Evolutionary conservation across 2,797 vertebrate species (phyloP).

Genomic region (Pyrocephalus nanus): DNA sequence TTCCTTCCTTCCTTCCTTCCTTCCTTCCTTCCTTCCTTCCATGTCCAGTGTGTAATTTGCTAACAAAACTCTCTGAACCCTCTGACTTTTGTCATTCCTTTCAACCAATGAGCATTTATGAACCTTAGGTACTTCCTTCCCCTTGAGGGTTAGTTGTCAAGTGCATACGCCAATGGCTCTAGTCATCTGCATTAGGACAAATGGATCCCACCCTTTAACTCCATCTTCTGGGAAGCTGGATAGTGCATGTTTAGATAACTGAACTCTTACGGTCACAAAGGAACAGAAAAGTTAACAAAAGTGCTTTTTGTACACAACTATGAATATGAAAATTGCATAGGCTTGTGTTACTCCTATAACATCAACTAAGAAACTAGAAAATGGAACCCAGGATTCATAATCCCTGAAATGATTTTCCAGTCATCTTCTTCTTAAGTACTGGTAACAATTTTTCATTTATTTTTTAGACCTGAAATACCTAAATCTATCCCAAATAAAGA

Average conservation of each 20-base stretch:
- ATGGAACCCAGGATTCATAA: neutral
- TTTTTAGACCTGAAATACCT: neutral
- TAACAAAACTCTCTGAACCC: neutral
- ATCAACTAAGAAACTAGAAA: neutral
- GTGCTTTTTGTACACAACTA: neutral
- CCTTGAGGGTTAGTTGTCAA: neutral
- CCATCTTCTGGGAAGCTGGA: neutral
- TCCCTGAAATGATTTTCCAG: neutral
- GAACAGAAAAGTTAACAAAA: neutral
- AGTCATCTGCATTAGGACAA: neutral
- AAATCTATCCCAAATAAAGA: neutral
- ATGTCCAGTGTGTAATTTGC: neutral
- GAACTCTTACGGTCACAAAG: neutral
- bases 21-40: neutral
- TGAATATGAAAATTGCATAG: neutral
- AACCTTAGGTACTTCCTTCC: neutral
- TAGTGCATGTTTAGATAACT: neutral
- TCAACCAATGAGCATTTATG: neutral
- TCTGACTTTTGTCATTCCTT: neutral
- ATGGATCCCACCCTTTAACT: neutral
- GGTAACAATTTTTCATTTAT: neutral
- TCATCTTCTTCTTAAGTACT: neutral
- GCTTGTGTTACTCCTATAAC: neutral
- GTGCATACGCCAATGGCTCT: neutral
- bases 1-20: no score